Evolutionary conservation across 2,888 invertebrate species (phyloP), one percentile per base, ranked within the genome.

Genomic region (Callinectes sapidus): DNA sequence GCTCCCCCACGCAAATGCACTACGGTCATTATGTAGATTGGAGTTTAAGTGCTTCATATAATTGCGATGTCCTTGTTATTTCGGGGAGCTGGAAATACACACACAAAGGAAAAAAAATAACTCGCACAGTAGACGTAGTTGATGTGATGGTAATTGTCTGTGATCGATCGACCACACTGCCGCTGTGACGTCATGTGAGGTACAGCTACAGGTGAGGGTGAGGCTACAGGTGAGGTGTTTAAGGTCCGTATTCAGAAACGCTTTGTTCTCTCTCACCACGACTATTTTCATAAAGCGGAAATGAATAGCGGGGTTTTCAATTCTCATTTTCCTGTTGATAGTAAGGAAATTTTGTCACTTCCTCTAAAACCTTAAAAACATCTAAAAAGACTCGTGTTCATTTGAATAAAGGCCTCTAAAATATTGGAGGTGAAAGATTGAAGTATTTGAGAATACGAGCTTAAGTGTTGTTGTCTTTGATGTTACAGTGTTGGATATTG

Each of bases 11-110:
- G 81, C 13, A 35, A 35, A 35, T 13, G 35, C 81, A 81, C 35
- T n/a, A 81, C 35, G 18, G 16, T 81, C 3, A 81, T 81, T 81
- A 81, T 81, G 81, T 81, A 81, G n/a, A 81, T 16, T 81, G n/a
- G 35, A 81, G 32, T n/a, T 3, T 35, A 81, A 32, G 81, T 81
- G 81, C 35, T 32, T 81, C 35, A 28, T 35, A 35, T 81, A 32
- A 81, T 35, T 81, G 16, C 32, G 35, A 32, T 81, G 35, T 35
- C 16, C 81, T 81, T 81, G 35, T 81, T 81, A 81, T 81, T 81
- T 81, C 18, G 35, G 35, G 71, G 81, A 81, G 35, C 81, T 81
- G 81, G 18, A 81, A 35, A 81, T 81, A 35, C 32, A 81, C 81
- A 71, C 71, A 71, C 13, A 35, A 81, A 35, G 35, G 35, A 81